phyloP scores from a whole-genome alignment of 2,888 invertebrate genomes.

The Chrysotoxum bicinctum region DNA sequence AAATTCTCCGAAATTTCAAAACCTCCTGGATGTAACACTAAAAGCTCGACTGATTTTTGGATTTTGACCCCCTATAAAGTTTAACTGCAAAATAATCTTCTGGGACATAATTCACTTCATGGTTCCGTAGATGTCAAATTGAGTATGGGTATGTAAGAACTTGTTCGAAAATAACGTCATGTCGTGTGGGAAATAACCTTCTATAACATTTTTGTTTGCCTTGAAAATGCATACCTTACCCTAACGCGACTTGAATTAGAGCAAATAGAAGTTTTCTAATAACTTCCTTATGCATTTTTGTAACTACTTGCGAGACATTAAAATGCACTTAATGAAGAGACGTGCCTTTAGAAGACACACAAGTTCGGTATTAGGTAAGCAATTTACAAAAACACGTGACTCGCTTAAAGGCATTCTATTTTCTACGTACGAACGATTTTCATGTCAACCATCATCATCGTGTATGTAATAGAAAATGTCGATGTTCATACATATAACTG shows the following conservation, averaged over 20 bases:
- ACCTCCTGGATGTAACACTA: no score
- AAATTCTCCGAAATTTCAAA: no score
- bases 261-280: neutral
- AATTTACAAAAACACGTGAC: slow-evolving; percentile 22
- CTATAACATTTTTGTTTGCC: no score
- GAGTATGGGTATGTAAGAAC: no score
- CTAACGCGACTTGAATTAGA: neutral
- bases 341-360: neutral
- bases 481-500: neutral
- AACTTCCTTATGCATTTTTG: neutral
- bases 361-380: neutral
- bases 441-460: slow-evolving; percentile 50
- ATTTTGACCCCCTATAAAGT: no score
- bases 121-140: no score
- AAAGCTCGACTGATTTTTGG: no score
- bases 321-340: slow-evolving; percentile 17
- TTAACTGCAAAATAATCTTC: no score
- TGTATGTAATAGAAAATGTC: slow-evolving; percentile 25
- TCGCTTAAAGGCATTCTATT: slow-evolving; percentile 15
- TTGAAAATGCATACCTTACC: no score
- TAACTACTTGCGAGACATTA: neutral
- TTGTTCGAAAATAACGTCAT: no score
- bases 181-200: no score
- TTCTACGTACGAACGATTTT: slow-evolving; percentile 22
- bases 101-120: no score